phyloP scores from a whole-genome alignment of 2,888 invertebrate genomes.

The Drosophila nr. perissopoda region DNA sequence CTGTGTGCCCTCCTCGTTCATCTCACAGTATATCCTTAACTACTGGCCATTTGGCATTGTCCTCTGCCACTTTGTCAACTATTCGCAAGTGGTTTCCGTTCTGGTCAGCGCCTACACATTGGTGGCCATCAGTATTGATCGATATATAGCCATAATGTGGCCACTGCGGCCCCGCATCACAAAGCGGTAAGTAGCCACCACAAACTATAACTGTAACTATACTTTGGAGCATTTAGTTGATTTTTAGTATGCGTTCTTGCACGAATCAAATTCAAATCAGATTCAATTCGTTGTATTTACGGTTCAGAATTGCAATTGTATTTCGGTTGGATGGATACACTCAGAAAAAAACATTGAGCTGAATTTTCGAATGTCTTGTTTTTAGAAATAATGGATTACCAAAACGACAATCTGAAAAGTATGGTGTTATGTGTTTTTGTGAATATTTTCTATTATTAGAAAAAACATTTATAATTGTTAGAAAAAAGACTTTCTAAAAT shows the following conservation, averaged over 20 bases:
- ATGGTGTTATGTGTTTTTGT: not conserved
- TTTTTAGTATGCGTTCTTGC: not conserved
- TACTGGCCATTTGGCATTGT: constrained; percentile 95
- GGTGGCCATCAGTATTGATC: constrained; percentile 95
- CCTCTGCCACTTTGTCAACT: constrained; percentile 93
- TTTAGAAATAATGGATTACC: not conserved
- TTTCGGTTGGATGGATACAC: not conserved
- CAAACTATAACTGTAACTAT: not conserved
- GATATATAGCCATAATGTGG: constrained; percentile 95
- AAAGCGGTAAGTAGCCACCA: constrained; percentile 86
- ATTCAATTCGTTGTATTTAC: not conserved
- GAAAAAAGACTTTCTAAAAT: accelerated
- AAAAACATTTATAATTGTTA: not conserved
- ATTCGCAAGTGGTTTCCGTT: constrained; percentile 92
- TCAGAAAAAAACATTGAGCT: not conserved
- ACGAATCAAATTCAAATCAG: not conserved
- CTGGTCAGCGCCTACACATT: constrained; percentile 95
- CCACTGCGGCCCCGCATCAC: constrained; percentile 93
- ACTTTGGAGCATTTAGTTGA: not conserved
- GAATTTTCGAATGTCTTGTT: not conserved
- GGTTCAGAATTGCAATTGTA: not conserved
- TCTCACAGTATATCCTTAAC: constrained; percentile 91
- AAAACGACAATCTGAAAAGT: not conserved
- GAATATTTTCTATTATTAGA: not conserved
- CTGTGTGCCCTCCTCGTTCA: constrained; percentile 96